A percentile compares a stretch with the other conserved stretches of the same genome.
phyloP scores from a whole-genome alignment of 2,888 invertebrate genomes.

The Sipunculus nudus region DNA sequence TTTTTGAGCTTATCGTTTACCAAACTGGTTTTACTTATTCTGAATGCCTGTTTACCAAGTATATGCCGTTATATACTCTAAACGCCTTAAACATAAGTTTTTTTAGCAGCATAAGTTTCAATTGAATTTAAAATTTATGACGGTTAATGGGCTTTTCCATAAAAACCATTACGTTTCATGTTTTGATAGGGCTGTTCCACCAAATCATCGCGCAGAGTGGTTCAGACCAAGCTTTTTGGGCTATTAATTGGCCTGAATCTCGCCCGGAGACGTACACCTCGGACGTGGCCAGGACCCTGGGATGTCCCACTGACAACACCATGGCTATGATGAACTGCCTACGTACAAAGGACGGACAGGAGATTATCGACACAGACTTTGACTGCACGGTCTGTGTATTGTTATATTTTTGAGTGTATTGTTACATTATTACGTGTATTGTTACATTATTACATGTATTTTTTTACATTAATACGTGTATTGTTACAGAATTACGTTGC shows the following conservation, averaged over 20 bases:
- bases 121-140: too few relatives aligned
- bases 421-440: too few relatives aligned
- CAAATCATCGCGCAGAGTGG: slow-evolving; percentile 44
- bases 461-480: too few relatives aligned
- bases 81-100: too few relatives aligned
- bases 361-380: not conserved
- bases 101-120: too few relatives aligned
- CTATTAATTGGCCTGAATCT: slow-evolving; percentile 14
- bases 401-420: slow-evolving; percentile 1
- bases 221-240: slow-evolving; percentile 22
- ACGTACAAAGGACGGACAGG: not conserved
- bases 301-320: slow-evolving; percentile 7
- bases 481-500: too few relatives aligned
- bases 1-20: too few relatives aligned
- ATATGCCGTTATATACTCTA: not conserved
- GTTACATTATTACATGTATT: too few relatives aligned
- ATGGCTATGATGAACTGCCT: slow-evolving; percentile 23
- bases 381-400: slow-evolving; percentile 5
- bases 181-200: slow-evolving; percentile 42
- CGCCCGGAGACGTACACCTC: slow-evolving; percentile 25
- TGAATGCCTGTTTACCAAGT: not conserved
- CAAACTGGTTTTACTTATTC: not conserved
- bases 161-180: too few relatives aligned
- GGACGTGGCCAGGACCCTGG: slow-evolving; percentile 19
- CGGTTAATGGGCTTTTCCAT: too few relatives aligned